Conservation (phyloP, 2,888 invertebrate species). For the Smittia sp. region DNA sequence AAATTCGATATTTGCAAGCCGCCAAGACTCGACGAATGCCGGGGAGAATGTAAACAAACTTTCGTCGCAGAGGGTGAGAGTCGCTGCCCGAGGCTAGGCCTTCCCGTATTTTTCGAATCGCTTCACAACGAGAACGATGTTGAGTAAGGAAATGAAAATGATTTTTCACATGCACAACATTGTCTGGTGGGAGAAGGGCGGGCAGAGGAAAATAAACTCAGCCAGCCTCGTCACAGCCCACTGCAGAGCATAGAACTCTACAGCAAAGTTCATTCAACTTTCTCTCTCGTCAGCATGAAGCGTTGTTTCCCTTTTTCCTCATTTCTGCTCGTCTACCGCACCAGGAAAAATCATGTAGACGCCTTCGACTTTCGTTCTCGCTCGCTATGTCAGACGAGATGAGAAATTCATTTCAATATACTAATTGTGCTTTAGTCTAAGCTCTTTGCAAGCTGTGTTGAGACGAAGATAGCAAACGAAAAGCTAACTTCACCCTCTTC, state of each 20-base stretch:
- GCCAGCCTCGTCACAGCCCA: constrained; percentile 14
- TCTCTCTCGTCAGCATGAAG: neutral
- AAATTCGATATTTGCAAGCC: constrained; percentile 20
- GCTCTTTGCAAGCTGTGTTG: neutral
- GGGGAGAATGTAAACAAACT: too few species aligned
- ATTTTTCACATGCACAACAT: neutral
- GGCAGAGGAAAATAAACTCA: neutral
- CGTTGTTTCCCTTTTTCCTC: neutral
- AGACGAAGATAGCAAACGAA: neutral
- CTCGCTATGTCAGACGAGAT: neutral
- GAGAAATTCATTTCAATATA: neutral
- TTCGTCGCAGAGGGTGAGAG: too few species aligned
- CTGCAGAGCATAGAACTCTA: constrained; percentile 14
- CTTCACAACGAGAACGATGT: constrained; percentile 23
- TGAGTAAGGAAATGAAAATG: constrained; percentile 34
- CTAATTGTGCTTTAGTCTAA: neutral
- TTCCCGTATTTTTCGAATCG: neutral
- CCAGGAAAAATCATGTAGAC: neutral
- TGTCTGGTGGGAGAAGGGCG: neutral
- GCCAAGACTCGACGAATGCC: too few species aligned
- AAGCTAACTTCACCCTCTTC: neutral
- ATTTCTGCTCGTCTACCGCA: neutral
- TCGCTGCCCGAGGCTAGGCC: neutral
- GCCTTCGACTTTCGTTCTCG: neutral
- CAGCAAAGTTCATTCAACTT: constrained; percentile 14